Evolutionary conservation across 2,888 invertebrate species (phyloP).

Genomic region (Nephrotoma guestfalica): DNA sequence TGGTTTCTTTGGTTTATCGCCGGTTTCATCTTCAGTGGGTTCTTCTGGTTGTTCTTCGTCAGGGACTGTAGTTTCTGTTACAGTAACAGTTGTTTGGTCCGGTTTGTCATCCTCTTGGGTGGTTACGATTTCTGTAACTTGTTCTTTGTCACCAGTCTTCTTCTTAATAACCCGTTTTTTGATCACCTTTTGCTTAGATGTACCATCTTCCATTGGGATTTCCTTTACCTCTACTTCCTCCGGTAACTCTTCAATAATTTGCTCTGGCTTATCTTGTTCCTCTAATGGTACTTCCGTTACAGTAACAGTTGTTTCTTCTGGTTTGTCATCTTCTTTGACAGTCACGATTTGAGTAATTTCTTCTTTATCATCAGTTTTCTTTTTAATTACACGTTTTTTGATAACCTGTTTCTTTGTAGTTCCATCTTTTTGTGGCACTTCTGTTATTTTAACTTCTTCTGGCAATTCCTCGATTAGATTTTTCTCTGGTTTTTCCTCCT

Average conservation of each 20-base stretch:
- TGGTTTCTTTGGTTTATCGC: constrained; percentile 9
- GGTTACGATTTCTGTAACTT: constrained; percentile 27
- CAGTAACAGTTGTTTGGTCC: constrained; percentile 21
- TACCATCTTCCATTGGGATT: constrained; percentile 23
- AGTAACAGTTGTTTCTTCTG: constrained; percentile 25
- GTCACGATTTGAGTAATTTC: constrained; percentile 31
- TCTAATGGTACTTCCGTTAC: constrained; percentile 18
- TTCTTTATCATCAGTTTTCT: constrained; percentile 24
- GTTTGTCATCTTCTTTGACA: constrained; percentile 27
- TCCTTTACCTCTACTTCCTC: constrained; percentile 17
- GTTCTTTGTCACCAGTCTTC: constrained; percentile 23
- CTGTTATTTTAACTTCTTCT: constrained; percentile 25
- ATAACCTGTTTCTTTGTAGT: constrained; percentile 20
- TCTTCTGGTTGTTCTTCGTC: constrained; percentile 14
- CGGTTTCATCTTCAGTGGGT: not conserved
- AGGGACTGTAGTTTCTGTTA: constrained; percentile 11
- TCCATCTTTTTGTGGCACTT: constrained; percentile 27
- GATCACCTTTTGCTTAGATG: constrained; percentile 21
- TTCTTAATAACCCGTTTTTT: constrained; percentile 25
- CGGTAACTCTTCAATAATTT: constrained; percentile 7
- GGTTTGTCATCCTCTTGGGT: constrained; percentile 24
- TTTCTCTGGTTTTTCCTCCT: constrained; percentile 25
- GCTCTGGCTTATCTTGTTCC: constrained; percentile 12
- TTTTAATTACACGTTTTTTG: constrained; percentile 24
- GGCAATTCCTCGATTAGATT: constrained; percentile 12